Evolutionary conservation across 1,140 invertebrate species (phyloP).

Genomic region (Papilio aristodemus): DNA sequence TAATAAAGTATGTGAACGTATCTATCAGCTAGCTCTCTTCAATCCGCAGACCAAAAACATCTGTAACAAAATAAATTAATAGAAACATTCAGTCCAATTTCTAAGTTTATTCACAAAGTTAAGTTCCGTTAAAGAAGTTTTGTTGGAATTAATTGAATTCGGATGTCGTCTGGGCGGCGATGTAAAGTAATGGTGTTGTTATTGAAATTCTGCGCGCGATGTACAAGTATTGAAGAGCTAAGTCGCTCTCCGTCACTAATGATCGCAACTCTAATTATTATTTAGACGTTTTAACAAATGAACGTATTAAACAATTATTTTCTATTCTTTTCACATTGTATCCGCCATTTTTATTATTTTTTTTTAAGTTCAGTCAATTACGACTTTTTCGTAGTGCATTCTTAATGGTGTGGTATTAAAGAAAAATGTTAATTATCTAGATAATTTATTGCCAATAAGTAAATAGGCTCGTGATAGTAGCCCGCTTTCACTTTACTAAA

Average conservation of each 20-base stretch:
- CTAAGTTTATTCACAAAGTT: constrained; percentile 16
- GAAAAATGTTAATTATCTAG: too few species aligned
- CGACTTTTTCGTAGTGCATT: too few species aligned
- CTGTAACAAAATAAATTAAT: constrained; percentile 57
- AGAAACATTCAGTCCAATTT: background rate
- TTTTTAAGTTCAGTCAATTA: too few species aligned
- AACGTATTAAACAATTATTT: background rate
- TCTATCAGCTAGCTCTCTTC: constrained; percentile 52
- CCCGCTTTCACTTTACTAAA: too few species aligned
- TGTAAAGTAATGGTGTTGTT: constrained; percentile 11
- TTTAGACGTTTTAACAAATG: constrained; percentile 10
- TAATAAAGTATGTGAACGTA: constrained; percentile 34
- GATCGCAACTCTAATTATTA: constrained; percentile 16
- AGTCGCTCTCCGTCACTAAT: background rate
- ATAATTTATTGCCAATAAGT: too few species aligned
- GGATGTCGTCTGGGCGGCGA: constrained; percentile 7
- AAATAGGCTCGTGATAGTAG: too few species aligned
- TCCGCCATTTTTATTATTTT: too few species aligned
- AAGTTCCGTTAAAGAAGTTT: background rate
- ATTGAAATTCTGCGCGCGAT: constrained; percentile 19
- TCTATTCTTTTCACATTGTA: too few species aligned
- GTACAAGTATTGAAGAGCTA: background rate
- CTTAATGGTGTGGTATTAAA: too few species aligned
- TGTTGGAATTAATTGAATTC: constrained; percentile 30
- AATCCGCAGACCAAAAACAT: constrained; percentile 46